phyloP scores from a whole-genome alignment of 2,797 vertebrate genomes.

The Hippopotamyrus pictus region DNA sequence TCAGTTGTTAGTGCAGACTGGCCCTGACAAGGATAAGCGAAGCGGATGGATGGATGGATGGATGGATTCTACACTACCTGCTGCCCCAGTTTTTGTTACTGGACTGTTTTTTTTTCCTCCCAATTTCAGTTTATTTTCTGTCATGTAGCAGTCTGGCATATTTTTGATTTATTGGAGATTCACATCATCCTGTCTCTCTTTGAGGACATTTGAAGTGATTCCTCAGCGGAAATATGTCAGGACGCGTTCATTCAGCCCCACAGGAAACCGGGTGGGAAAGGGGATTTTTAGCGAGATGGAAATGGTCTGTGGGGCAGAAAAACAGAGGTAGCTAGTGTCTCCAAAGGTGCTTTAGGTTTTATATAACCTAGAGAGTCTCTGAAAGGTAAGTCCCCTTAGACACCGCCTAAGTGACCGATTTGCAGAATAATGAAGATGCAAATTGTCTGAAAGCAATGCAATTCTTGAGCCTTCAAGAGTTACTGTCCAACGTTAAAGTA shows the following conservation, averaged over 20 bases:
- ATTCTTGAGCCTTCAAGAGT: neutral
- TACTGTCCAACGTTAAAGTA: neutral
- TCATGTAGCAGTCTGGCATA: neutral
- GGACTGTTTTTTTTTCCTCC: neutral
- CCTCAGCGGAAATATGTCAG: slow-evolving; percentile 53
- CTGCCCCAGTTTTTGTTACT: neutral
- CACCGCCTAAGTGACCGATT: neutral
- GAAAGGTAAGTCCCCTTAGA: neutral
- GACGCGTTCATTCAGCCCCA: slow-evolving; percentile 43
- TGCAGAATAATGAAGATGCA: neutral
- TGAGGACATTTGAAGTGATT: slow-evolving; percentile 30
- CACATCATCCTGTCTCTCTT: neutral
- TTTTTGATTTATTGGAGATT: neutral
- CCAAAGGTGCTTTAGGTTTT: neutral
- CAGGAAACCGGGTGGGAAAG: slow-evolving; percentile 39
- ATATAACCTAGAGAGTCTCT: neutral
- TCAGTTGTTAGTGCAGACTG: neutral
- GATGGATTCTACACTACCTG: neutral
- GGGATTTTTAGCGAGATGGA: neutral
- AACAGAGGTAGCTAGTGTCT: neutral
- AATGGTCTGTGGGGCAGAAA: neutral
- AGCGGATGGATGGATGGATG: neutral
- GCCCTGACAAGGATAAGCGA: neutral
- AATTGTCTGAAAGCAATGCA: neutral
- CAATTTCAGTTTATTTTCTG: neutral